These are phyloP conservation scores for Peromyscus aztecus DNA, from an alignment of 2,797 vertebrate genomes.

Conservation along the genomic window DNA sequence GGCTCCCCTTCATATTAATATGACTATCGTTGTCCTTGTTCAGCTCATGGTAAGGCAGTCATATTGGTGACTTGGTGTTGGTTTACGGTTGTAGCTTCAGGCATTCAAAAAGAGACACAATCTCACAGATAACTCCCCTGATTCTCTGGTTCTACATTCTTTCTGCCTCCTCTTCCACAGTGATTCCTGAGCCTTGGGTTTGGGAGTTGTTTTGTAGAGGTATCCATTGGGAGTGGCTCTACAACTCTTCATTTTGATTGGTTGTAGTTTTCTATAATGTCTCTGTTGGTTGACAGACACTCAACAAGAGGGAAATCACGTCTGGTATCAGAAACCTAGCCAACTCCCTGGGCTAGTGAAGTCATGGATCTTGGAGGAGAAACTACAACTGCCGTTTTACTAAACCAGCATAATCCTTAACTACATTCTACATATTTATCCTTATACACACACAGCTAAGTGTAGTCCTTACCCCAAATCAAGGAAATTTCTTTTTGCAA, in stretches of 20 bases:
- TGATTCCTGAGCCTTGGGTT: not conserved
- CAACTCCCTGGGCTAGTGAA: not conserved
- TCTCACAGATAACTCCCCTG: not conserved
- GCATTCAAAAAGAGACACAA: not conserved
- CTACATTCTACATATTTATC: not conserved
- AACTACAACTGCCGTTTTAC: not conserved
- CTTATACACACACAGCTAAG: not conserved
- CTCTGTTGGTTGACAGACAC: not conserved
- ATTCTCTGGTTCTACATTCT: not conserved
- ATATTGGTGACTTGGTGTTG: not conserved
- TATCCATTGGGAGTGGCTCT: not conserved
- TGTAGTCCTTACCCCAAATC: not conserved
- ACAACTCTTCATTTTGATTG: not conserved
- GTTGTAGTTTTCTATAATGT: not conserved
- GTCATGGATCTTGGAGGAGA: not conserved
- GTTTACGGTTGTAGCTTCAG: not conserved
- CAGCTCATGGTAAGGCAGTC: not conserved
- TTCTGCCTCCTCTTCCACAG: not conserved
- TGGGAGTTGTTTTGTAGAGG: not conserved
- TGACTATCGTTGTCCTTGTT: not conserved
- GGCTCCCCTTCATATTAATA: not conserved
- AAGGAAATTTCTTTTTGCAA: not conserved
- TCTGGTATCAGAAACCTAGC: not conserved
- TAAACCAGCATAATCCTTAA: not conserved
- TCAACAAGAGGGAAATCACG: not conserved